Base-by-base conservation (phyloP, 2,113 vertebrate genomes). In the Equus quagga region DNA sequence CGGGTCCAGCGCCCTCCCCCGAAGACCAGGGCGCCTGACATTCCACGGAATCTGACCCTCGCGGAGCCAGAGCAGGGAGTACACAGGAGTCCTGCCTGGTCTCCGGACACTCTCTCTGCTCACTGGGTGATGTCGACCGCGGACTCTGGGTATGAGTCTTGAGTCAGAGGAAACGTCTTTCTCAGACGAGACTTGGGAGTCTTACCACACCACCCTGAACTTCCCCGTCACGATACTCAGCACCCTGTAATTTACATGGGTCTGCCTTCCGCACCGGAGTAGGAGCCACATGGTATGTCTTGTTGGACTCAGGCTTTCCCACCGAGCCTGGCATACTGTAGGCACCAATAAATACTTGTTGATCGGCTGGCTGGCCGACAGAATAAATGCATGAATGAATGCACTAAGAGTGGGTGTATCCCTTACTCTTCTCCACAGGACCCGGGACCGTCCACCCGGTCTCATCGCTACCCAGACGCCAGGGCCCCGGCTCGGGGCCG, bases 161-260 rank as follows among this genome's bases (percentile, higher is more conserved):
- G 97, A 95, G 93, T 81, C 65, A 89, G 49, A 80, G 33, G 31
- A 84, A 85, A 44, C 18, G 11, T 46, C 46, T 73, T 85, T 64
- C 28, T 49, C 81, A 2, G 28, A 14, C 0, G 51, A 79, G 49
- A 80, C 65, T 23, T 24, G 54, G 60, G 44, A 70, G 15, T 81
- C 72, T 88, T 23, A 33, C 41, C 70, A 7, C 3, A 17, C 72
- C 80, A 70, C 56, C 83, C 79, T 0, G 62, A 75, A 6, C 13
- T 18, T 31, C 82, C 69, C 56, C 0, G n/a, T 44, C 78, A 4
- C 33, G n/a, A 76, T 21, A 46, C 54, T 46, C 36, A 44, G 60
- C 24, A 13, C 31, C 6, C 18, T 10, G 58, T 69, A 21, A 21
- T 65, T n/a, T 56, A 54, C 80, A 13, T 2, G 19, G 54, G 21